These are phyloP conservation scores for Alloplasta piceator DNA, from an alignment of 2,888 invertebrate genomes.

Conservation along the genomic window DNA sequence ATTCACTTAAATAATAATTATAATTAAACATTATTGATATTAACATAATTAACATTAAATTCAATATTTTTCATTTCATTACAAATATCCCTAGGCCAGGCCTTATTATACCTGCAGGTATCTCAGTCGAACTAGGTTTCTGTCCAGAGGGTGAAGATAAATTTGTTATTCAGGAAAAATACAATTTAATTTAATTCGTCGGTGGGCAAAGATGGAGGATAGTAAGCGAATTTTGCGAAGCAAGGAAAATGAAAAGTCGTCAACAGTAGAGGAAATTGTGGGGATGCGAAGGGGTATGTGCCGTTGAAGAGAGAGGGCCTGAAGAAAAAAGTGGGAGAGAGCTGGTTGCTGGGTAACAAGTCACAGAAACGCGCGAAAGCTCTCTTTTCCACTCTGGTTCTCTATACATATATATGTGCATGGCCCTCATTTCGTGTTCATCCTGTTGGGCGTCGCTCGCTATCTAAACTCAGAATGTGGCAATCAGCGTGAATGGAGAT, in stretches of 20 bases:
- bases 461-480: conserved; percentile 71
- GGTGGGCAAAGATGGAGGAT: not conserved
- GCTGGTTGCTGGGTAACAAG: conserved; percentile 43
- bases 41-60: no score
- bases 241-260: conserved; percentile 36
- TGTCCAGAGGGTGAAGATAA: not conserved
- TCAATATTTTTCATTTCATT: no score
- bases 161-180: not conserved
- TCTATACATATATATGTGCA: no score
- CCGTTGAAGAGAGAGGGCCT: not conserved
- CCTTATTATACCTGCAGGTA: no score
- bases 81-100: no score
- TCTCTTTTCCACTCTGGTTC: conserved; percentile 1
- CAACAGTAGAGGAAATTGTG: conserved; percentile 47
- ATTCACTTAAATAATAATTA: no score
- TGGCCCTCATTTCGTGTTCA: conserved; percentile 41
- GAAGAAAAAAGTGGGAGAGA: not conserved
- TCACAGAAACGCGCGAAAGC: conserved; percentile 41
- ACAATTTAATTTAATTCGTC: conserved; percentile 45
- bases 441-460: conserved; percentile 49
- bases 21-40: no score
- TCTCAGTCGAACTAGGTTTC: no score
- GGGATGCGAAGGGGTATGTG: conserved; percentile 1
- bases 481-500: conserved; percentile 76
- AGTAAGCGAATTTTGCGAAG: not conserved